Evolutionary conservation across 2,113 vertebrate genomes (phyloP), one percentile per base, ranked within the genome.

Genomic region (Triplophysa siluroides): DNA sequence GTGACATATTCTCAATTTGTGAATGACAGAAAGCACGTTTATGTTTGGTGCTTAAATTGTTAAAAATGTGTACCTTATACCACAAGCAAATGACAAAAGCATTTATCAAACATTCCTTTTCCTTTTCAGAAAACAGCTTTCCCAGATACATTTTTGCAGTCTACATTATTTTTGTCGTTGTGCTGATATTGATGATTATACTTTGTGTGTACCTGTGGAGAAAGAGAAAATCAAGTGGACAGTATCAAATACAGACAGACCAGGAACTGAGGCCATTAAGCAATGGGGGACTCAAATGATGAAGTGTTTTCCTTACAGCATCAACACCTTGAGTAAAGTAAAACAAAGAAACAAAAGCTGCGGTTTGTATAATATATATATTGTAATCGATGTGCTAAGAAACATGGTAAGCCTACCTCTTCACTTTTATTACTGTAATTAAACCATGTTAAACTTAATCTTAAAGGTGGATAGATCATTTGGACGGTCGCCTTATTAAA

Each of bases 151-250:
- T 43, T 8, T 0, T 0, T 1, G 4, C 5, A 52, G 3, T 52
- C 8, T 2, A 8, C 14, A 18, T 24, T 73, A 60, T 7, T 11
- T 23, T 1, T 2, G 1, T 6, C 2, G 0, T 60, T 43, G 3
- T 0, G 41, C 1, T 24, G 8, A 0, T 41, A 43, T 1, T 60
- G 38, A 11, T 73, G 0, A 21, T 41, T 4, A 0, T 16, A 60
- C 2, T 58, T 0, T 0, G 5, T 4, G 1, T 60, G 8, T 23
- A 2, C 4, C 0, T 18, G 29, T 60, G 54, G 71, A 73, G 0
- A 43, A 43, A 0, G 33, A 41, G 4, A 0, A 43, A 24, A 24
- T 10, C 29, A 43, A 23, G 0, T 2, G 52, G 71, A 73, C 1
- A 2, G 14, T 73, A 73, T 60, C 1, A 43, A 3, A 0, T 73